Base-by-base conservation (phyloP, 2,113 vertebrate genomes). In the Bothrops jararaca region DNA sequence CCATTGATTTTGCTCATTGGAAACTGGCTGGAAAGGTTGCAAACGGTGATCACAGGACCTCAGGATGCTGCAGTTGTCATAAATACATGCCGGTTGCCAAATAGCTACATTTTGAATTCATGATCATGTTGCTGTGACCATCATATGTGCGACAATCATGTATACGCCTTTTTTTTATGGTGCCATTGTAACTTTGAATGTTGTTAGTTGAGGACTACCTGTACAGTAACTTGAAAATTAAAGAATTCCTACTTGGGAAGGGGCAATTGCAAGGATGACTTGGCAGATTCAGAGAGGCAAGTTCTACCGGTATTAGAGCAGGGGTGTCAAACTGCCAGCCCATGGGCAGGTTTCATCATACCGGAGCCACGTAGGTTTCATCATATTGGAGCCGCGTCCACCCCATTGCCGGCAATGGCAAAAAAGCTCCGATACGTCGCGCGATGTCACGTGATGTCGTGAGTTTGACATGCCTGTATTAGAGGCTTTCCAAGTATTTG, bases 241-340 rank as follows among this genome's bases (percentile, higher is more conserved):
- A 91, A 92, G 34, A 50, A 89, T 29, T 87, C 89, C 52, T 89
- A 34, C 18, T 24, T 5, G 24, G 89, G 10, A 5, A n/a, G 48
- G 13, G 57, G 89, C 91, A 90, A 94, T 96, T 90, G 45, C 89
- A 45, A 86, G 64, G 64, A 86, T 93, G 92, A 89, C 88, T 94
- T 93, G 92, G 86, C 88, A 94, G 86, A 88, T 90, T 94, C 80
- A 88, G 52, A 93, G 91, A 34, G 26, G 56, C 34, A 95, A 58
- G 88, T 54, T 26, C 23, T 50, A n/a, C n/a, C n/a, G n/a, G n/a
- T n/a, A 85, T 80, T 0, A 2, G n/a, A 23, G 22, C 45, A 42
- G 42, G 42, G 42, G 4, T 42, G 42, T 42, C 42, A 42, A 42
- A 42, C 42, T 42, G 42, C 42, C 42, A 2, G 42, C 42, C 42